Conservation (phyloP, 2,113 vertebrate species). For the Monopterus albus region DNA sequence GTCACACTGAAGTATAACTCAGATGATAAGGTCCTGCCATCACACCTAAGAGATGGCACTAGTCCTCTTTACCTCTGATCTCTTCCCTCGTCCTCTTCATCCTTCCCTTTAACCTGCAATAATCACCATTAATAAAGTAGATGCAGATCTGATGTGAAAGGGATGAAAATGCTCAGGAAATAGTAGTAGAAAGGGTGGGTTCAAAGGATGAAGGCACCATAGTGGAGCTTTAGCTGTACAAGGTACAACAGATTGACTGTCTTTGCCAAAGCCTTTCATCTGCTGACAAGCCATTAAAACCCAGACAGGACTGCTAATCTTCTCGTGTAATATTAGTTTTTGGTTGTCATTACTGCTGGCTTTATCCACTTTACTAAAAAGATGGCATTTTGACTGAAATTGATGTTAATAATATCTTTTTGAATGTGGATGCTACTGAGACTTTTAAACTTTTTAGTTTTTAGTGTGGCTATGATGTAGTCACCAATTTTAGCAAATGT, state of each 20-base stretch:
- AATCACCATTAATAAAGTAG: slow-evolving; percentile 10
- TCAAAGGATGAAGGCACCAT: slow-evolving; percentile 45
- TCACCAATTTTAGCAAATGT: not conserved
- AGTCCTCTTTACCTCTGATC: not conserved
- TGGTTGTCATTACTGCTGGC: slow-evolving; percentile 40
- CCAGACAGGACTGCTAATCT: slow-evolving; percentile 47
- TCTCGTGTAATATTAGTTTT: slow-evolving; percentile 39
- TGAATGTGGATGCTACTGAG: slow-evolving; percentile 1
- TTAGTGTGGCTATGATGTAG: not conserved
- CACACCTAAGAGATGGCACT: slow-evolving; percentile 7
- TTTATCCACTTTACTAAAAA: slow-evolving; percentile 41
- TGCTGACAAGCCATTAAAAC: slow-evolving; percentile 56
- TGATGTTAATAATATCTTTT: slow-evolving; percentile 25
- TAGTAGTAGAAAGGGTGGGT: slow-evolving; percentile 12
- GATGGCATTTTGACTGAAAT: slow-evolving; percentile 35
- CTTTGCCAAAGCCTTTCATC: slow-evolving; percentile 59
- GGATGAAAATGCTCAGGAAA: slow-evolving; percentile 32
- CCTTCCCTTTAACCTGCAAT: slow-evolving; percentile 14
- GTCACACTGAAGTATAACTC: slow-evolving; percentile 26
- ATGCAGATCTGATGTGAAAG: slow-evolving; percentile 44
- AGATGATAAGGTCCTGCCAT: slow-evolving; percentile 3
- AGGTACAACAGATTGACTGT: slow-evolving; percentile 59
- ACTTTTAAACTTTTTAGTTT: not conserved
- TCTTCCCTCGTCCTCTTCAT: not conserved
- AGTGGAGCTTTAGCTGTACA: slow-evolving; percentile 40